phyloP scores from a whole-genome alignment of 2,888 invertebrate genomes.

The Pristionchus entomophagus region DNA sequence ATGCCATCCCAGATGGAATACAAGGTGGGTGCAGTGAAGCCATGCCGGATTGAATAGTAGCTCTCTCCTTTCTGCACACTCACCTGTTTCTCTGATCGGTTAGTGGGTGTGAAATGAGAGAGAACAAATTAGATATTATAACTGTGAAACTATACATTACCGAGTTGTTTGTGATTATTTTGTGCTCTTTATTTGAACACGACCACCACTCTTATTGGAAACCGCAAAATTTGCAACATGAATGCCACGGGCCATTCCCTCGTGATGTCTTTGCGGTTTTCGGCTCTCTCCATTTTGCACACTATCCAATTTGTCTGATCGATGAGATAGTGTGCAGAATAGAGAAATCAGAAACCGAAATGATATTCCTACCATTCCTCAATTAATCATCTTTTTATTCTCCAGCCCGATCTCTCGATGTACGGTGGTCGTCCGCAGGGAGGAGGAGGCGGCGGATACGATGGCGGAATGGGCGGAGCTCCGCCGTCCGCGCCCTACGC shows the following conservation, averaged over 20 bases:
- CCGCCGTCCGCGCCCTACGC: background rate
- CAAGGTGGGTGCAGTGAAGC: background rate
- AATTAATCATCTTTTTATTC: background rate
- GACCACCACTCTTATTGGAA: too few relatives aligned
- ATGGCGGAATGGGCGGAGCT: background rate
- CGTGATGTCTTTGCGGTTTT: background rate
- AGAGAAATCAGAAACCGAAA: too few relatives aligned
- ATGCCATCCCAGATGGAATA: background rate
- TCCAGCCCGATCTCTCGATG: background rate
- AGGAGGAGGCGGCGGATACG: background rate
- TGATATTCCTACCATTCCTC: background rate
- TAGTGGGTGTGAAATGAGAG: too few relatives aligned
- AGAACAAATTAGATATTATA: background rate
- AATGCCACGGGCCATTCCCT: background rate
- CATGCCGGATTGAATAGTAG: background rate
- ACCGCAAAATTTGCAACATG: too few relatives aligned
- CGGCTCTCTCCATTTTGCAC: too few relatives aligned
- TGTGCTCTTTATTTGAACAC: too few relatives aligned
- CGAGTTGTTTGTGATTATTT: too few relatives aligned
- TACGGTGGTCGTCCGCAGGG: constrained; percentile 23
- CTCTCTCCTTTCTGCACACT: too few relatives aligned
- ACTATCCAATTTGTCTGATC: too few relatives aligned
- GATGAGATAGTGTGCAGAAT: too few relatives aligned
- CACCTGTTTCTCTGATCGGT: too few relatives aligned
- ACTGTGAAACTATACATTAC: background rate